Conservation (phyloP, 2,888 invertebrate species). For the Plutella xylostella region DNA sequence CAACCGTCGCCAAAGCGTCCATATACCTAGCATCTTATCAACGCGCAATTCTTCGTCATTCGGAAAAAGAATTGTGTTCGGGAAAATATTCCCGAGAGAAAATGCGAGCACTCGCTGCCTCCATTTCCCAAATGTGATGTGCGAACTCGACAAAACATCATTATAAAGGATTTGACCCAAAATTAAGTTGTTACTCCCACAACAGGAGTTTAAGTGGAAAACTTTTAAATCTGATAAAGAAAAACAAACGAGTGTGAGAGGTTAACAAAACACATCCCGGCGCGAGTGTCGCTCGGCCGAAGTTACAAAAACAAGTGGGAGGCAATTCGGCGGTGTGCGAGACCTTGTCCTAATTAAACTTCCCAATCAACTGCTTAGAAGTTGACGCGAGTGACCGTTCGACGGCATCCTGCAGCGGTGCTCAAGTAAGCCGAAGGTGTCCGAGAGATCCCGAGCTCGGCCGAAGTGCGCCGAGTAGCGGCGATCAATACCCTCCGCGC, state of each 20-base stretch:
- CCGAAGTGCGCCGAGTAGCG: conserved; percentile 51
- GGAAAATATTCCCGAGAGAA: background rate
- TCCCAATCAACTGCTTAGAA: conserved; percentile 48
- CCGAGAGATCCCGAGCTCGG: conserved; percentile 43
- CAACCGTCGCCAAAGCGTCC: conserved; percentile 33
- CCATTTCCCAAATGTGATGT: too few relatives aligned
- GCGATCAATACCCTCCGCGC: conserved; percentile 60
- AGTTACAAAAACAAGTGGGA: too few relatives aligned
- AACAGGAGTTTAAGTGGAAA: too few relatives aligned
- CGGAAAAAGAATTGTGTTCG: conserved; percentile 34
- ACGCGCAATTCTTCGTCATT: conserved; percentile 36
- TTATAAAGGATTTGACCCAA: too few relatives aligned
- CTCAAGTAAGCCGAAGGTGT: conserved; percentile 53
- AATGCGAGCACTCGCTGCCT: background rate
- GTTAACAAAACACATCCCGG: too few relatives aligned
- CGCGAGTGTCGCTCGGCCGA: too few relatives aligned
- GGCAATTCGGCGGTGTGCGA: too few relatives aligned
- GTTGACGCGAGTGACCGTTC: conserved; percentile 57
- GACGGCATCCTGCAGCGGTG: conserved; percentile 32
- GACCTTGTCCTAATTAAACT: conserved; percentile 67
- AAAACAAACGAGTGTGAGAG: too few relatives aligned
- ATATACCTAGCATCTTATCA: conserved; percentile 41
- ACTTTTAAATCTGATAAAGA: too few relatives aligned
- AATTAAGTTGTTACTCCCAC: too few relatives aligned
- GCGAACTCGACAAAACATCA: too few relatives aligned